Evolutionary conservation across 2,797 vertebrate genomes (phyloP).

Genomic region (Tragelaphus eurycerus): DNA sequence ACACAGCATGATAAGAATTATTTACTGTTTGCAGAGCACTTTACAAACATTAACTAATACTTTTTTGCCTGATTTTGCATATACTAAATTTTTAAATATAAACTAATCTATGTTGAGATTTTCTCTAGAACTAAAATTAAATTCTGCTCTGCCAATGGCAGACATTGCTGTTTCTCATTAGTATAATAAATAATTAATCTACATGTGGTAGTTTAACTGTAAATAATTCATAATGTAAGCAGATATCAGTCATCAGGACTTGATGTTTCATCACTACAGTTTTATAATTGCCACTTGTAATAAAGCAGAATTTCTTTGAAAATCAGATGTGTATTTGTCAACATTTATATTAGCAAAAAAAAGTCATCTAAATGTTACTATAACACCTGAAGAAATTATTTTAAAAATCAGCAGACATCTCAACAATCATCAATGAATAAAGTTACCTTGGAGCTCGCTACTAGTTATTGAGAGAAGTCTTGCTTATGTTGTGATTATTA

Average conservation of each 20-base stretch:
- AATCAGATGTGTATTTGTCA: neutral
- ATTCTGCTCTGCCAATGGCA: neutral
- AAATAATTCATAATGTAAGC: conserved; percentile 39
- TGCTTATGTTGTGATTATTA: neutral
- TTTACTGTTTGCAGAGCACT: neutral
- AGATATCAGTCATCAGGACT: neutral
- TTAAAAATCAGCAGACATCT: neutral
- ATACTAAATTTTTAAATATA: neutral
- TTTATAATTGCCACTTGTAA: conserved; percentile 7
- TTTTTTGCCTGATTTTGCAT: neutral
- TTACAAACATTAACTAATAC: conserved; percentile 5
- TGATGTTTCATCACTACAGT: neutral
- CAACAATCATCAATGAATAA: neutral
- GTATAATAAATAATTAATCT: neutral
- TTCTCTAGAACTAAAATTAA: conserved; percentile 19
- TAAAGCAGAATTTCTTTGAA: conserved; percentile 3
- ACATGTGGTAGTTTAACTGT: neutral
- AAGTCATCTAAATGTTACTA: neutral
- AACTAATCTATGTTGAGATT: neutral
- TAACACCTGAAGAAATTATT: conserved; percentile 11
- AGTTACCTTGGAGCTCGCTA: neutral
- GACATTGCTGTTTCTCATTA: neutral
- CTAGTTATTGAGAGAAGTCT: neutral
- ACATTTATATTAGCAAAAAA: conserved; percentile 15
- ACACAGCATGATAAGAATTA: neutral